Evolutionary conservation across 1,140 invertebrate genomes (phyloP).

Genomic region (Ceratina australensis): DNA sequence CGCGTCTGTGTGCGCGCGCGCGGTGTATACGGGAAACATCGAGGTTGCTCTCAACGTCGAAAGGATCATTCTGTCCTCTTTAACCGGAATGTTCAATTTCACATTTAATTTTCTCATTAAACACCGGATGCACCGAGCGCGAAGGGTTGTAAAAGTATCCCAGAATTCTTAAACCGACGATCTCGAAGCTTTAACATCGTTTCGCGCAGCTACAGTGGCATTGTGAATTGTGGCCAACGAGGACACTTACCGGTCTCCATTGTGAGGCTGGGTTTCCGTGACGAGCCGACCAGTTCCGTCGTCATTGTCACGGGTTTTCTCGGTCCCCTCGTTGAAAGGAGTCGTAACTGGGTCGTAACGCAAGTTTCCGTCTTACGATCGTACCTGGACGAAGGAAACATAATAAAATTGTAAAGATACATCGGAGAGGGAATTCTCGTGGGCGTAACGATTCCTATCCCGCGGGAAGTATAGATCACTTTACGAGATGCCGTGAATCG

Average conservation of each 20-base stretch:
- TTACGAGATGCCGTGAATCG: conserved; percentile 36
- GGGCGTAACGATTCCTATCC: conserved; percentile 30
- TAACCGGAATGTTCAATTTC: too few relatives aligned
- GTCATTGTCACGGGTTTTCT: conserved; percentile 71
- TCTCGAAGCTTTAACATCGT: background rate
- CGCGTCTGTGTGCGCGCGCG: background rate
- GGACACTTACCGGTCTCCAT: conserved; percentile 10
- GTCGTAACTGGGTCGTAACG: conserved; percentile 53
- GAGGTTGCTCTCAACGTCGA: background rate
- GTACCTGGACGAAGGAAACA: conserved; percentile 61
- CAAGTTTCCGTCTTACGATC: conserved; percentile 63
- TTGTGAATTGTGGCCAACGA: conserved; percentile 21
- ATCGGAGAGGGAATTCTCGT: conserved; percentile 25
- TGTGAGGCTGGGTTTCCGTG: conserved; percentile 67
- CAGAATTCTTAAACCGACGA: background rate
- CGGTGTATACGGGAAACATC: background rate
- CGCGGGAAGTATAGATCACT: conserved; percentile 5
- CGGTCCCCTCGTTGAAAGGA: conserved; percentile 57
- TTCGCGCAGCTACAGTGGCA: conserved; percentile 42
- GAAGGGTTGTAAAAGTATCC: too few relatives aligned
- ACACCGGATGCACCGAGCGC: too few relatives aligned
- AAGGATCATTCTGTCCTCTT: too few relatives aligned
- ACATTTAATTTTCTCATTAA: too few relatives aligned
- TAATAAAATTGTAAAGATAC: conserved; percentile 57
- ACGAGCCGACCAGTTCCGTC: conserved; percentile 61